A percentile compares a stretch with the other conserved stretches of the same genome.
Evolutionary conservation across 2,113 vertebrate species (phyloP).

Genomic region (Sorex fumeus): DNA sequence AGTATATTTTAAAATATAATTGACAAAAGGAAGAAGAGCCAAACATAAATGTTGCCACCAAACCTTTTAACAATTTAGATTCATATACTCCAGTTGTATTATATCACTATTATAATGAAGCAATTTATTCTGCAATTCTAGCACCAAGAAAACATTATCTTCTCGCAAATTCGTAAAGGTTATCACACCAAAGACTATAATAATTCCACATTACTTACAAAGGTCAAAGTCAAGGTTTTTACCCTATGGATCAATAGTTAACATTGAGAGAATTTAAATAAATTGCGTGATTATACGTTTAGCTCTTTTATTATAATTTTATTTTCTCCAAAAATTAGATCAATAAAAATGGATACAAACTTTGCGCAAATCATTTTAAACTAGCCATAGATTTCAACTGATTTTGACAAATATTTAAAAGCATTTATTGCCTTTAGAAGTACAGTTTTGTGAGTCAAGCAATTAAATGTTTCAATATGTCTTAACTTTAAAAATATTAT

Average conservation of each 20-base stretch:
- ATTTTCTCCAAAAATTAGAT: not conserved
- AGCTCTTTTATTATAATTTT: slow-evolving; percentile 54
- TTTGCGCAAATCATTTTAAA: slow-evolving; percentile 14
- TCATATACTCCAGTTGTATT: not conserved
- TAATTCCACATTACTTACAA: slow-evolving; percentile 56
- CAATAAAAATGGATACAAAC: not conserved
- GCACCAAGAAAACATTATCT: slow-evolving; percentile 68
- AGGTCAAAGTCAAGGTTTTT: slow-evolving; percentile 44
- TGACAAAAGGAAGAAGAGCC: slow-evolving; percentile 49
- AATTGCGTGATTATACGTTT: slow-evolving; percentile 25
- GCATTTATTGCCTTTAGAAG: not conserved
- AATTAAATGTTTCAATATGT: not conserved
- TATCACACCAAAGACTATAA: slow-evolving; percentile 57
- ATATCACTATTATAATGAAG: slow-evolving; percentile 16
- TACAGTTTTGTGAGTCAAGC: not conserved
- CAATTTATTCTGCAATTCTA: slow-evolving; percentile 47
- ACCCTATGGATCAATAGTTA: not conserved
- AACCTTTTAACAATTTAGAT: not conserved
- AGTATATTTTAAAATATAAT: slow-evolving; percentile 53
- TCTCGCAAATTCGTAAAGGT: not conserved
- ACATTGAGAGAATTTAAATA: slow-evolving; percentile 7
- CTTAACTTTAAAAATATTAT: slow-evolving; percentile 25
- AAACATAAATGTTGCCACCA: slow-evolving; percentile 17
- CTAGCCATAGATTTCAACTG: not conserved
- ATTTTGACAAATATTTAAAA: slow-evolving; percentile 34